Evolutionary conservation across 2,797 vertebrate genomes (phyloP), one percentile per base, ranked within the genome.

Genomic region (Sternotherus odoratus): DNA sequence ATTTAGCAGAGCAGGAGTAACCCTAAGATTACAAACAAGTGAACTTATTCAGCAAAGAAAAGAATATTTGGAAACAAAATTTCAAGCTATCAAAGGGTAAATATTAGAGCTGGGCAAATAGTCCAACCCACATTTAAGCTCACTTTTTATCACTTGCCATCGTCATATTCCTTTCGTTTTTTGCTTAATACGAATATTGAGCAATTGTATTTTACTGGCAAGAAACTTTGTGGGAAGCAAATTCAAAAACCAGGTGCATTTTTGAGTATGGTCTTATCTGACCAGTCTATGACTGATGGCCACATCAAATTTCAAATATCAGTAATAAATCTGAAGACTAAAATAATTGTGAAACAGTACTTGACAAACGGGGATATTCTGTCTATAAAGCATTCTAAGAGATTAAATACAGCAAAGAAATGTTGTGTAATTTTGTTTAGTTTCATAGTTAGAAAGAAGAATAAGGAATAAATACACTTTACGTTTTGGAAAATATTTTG

Each of bases 271-370:
- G 17, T 39, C n/a, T 69, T 39, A 39, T 48, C 6, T 48, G 72
- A 26, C 39, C 24, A 48, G 26, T 23, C 51, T 23, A 48, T 28
- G 26, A 16, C 13, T 19, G 4, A 50, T 26, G 2, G 30, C 24
- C 3, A 4, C 24, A 51, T 19, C 0, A 0, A 15, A 4, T 77
- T 82, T 80, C 39, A 81, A 48, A n/a, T 24, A 13, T 80, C 13
- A 23, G 50, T 49, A 60, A 77, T 60, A 43, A 51, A 60, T 60
- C 26, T 30, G 60, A 85, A 0, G 2, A 0, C 0, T 50, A 80
- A 83, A 86, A 86, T 74, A n/a, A 8, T 6, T 49, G 49, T 87
- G 56, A 79, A 74, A 13, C 4, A 46, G 19, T 8, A 9, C 66
- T 54, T n/a, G 24, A 36, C 51, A 83, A 81, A 87, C 0, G 4